These are phyloP conservation scores for Pachyseris speciosa DNA, from an alignment of 64 coral and sea anemone species.

Conservation along the genomic window DNA sequence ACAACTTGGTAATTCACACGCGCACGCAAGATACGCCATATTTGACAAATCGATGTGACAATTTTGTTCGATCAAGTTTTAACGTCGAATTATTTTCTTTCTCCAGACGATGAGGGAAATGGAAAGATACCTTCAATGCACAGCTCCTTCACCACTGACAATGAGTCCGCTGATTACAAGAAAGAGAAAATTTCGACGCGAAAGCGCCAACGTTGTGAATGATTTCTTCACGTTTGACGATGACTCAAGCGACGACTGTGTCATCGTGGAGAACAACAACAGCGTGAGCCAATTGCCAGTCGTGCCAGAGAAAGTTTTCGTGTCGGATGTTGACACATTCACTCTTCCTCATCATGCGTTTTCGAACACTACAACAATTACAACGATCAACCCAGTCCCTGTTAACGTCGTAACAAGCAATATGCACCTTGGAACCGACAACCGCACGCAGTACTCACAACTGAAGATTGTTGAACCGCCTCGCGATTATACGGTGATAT, in stretches of 20 bases:
- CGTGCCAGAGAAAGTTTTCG: conserved; percentile 76
- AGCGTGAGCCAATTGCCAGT: conserved; percentile 30
- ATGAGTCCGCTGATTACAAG: conserved; percentile 68
- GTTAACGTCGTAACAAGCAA: background rate
- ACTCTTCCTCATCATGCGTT: conserved; percentile 34
- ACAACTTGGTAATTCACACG: background rate
- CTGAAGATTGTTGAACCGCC: conserved; percentile 89
- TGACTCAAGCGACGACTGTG: conserved; percentile 52
- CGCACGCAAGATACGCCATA: background rate
- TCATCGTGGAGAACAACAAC: conserved; percentile 52
- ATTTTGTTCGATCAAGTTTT: background rate
- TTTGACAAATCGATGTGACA: conserved; percentile 15
- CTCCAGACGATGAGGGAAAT: conserved; percentile 89
- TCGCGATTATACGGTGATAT: conserved; percentile 95
- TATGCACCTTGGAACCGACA: conserved; percentile 52
- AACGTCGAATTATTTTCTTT: conserved; percentile 8
- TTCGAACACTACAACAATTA: conserved; percentile 57
- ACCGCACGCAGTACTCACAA: conserved; percentile 51
- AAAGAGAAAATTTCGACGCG: conserved; percentile 96
- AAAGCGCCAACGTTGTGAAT: conserved; percentile 97
- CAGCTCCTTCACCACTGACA: conserved; percentile 81
- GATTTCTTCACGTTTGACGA: conserved; percentile 98
- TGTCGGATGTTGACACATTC: conserved; percentile 51
- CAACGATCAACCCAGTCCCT: conserved; percentile 26
- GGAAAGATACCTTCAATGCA: conserved; percentile 86